phyloP scores from a whole-genome alignment of 1,140 invertebrate species.

The Plectrocnemia conspersa region DNA sequence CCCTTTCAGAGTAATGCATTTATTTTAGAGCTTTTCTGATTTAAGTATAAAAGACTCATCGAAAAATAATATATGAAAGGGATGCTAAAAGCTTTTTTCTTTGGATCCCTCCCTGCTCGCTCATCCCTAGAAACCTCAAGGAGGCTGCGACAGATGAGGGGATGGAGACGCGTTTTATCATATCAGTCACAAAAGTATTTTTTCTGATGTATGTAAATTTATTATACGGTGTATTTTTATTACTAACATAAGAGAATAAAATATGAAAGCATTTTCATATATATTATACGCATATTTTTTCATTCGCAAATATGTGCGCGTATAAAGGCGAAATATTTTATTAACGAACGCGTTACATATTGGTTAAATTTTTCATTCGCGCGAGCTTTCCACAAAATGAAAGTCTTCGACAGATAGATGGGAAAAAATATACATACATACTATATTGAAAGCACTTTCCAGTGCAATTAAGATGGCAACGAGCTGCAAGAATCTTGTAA shows the following conservation, averaged over 20 bases:
- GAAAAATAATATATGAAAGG: constrained; percentile 29
- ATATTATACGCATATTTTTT: too few species aligned
- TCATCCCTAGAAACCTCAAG: constrained; percentile 3
- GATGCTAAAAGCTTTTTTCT: constrained; percentile 30
- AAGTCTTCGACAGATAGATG: too few species aligned
- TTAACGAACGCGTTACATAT: too few species aligned
- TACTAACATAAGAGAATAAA: constrained; percentile 14
- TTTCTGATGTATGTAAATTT: constrained; percentile 22
- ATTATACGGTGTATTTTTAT: constrained; percentile 22
- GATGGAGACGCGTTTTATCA: constrained; percentile 20
- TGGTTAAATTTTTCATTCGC: too few species aligned
- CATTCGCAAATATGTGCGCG: too few species aligned
- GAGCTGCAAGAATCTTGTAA: constrained; percentile 28
- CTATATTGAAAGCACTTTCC: constrained; percentile 21
- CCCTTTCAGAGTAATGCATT: constrained; percentile 4
- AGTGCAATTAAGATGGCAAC: constrained; percentile 31
- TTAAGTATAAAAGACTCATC: constrained; percentile 18
- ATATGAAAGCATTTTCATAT: constrained; percentile 16
- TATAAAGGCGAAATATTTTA: neutral
- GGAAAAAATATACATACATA: too few species aligned
- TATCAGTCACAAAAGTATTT: constrained; percentile 25
- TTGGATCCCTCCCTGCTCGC: constrained; percentile 14
- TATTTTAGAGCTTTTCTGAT: constrained; percentile 15
- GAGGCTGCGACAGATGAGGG: constrained; percentile 1
- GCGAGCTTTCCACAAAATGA: too few species aligned